Evolutionary conservation across 2,797 vertebrate species (phyloP).

Genomic region (Morus bassanus): DNA sequence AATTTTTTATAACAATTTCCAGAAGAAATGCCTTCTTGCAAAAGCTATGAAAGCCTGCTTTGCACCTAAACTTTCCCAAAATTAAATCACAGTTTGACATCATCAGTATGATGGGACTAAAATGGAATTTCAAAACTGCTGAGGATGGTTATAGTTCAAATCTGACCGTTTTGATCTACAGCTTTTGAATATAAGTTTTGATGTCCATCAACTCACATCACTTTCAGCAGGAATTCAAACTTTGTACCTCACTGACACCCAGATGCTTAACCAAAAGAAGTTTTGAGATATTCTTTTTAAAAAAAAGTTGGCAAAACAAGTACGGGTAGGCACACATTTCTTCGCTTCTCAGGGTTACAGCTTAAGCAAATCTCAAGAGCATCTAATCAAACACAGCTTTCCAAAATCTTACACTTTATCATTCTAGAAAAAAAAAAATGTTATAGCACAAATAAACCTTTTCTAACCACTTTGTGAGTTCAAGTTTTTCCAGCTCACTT

Average conservation of each 20-base stretch:
- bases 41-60: not conserved
- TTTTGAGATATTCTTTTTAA: not conserved
- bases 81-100: not conserved
- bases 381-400: not conserved
- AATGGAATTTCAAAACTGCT: not conserved
- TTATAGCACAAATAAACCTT: not conserved
- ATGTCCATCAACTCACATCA: not conserved
- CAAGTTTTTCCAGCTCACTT: not conserved
- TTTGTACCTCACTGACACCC: not conserved
- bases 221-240: not conserved
- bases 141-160: not conserved
- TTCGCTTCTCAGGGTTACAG: not conserved
- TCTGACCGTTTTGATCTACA: not conserved
- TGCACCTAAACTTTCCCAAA: not conserved
- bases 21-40: not conserved
- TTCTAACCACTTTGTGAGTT: not conserved
- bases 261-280: not conserved
- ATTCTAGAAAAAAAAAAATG: not conserved
- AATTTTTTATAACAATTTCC: not conserved
- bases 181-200: not conserved
- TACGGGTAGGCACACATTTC: not conserved
- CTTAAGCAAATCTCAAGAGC: not conserved
- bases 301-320: not conserved
- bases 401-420: not conserved
- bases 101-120: not conserved